Evolutionary conservation across 2,113 vertebrate species (phyloP).

Genomic region (Puma concolor): DNA sequence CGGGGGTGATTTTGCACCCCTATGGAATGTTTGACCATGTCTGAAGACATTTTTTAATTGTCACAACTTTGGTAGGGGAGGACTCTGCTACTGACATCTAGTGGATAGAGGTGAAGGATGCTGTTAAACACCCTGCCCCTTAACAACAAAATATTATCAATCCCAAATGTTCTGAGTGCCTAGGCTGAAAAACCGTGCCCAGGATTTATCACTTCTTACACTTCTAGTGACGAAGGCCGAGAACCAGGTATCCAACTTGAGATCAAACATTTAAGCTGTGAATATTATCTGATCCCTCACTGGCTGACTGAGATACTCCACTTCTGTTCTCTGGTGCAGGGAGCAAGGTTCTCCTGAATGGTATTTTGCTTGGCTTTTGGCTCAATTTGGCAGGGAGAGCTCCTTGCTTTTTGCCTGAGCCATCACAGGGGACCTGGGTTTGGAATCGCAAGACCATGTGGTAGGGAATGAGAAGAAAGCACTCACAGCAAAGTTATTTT

Average conservation of each 20-base stretch:
- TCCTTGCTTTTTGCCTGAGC: neutral
- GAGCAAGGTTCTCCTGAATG: neutral
- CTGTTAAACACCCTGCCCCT: neutral
- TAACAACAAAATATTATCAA: neutral
- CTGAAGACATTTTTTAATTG: neutral
- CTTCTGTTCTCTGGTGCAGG: neutral
- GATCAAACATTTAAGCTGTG: neutral
- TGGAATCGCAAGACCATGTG: neutral
- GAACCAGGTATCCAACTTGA: neutral
- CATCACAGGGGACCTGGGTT: neutral
- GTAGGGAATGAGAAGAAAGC: neutral
- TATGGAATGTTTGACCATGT: too few relatives aligned
- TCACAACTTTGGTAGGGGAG: neutral
- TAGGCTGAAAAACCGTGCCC: neutral
- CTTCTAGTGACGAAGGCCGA: neutral
- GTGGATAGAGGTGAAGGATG: neutral
- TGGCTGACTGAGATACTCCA: rapidly evolving
- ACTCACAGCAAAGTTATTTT: neutral
- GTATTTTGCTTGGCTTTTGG: neutral
- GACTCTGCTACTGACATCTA: neutral
- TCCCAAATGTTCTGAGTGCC: rapidly evolving
- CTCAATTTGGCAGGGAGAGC: neutral
- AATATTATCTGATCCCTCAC: neutral
- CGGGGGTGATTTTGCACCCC: rapidly evolving
- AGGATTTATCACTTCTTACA: neutral